Conservation (phyloP, 2,113 vertebrate species). For the Tyto alba region DNA sequence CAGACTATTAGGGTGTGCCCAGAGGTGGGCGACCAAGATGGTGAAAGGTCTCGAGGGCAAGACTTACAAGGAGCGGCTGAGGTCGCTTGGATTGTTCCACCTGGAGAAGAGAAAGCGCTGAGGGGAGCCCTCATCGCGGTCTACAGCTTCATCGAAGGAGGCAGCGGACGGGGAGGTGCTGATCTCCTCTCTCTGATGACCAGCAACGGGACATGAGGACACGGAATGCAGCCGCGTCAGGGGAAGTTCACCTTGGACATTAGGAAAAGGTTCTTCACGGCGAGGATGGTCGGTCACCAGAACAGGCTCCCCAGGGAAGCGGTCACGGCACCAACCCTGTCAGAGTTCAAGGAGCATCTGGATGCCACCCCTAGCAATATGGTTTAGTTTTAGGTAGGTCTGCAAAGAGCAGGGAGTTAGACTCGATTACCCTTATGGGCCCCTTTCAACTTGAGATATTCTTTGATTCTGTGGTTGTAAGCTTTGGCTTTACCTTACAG, state of each 20-base stretch:
- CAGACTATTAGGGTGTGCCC: not conserved
- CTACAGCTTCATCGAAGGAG: not conserved
- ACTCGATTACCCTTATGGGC: not conserved
- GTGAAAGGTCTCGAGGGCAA: not conserved
- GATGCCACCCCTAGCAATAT: not conserved
- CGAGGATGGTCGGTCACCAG: not conserved
- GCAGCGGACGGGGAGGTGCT: not conserved
- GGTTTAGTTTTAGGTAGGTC: not conserved
- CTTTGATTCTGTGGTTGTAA: not conserved
- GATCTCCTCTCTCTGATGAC: not conserved
- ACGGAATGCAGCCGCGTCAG: not conserved
- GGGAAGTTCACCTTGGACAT: not conserved
- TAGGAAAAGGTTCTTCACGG: not conserved
- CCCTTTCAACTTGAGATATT: not conserved
- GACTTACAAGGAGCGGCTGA: not conserved
- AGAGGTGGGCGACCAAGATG: not conserved
- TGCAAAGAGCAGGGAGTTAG: not conserved
- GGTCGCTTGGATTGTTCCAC: not conserved
- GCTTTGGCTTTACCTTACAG: not conserved
- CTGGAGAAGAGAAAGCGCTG: not conserved
- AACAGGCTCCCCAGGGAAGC: not conserved
- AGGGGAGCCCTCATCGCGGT: not conserved
- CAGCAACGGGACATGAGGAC: not conserved
- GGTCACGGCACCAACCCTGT: not conserved
- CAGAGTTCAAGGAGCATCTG: not conserved